Conservation (phyloP, 2,113 vertebrate genomes). For the Accipiter virgatus region DNA sequence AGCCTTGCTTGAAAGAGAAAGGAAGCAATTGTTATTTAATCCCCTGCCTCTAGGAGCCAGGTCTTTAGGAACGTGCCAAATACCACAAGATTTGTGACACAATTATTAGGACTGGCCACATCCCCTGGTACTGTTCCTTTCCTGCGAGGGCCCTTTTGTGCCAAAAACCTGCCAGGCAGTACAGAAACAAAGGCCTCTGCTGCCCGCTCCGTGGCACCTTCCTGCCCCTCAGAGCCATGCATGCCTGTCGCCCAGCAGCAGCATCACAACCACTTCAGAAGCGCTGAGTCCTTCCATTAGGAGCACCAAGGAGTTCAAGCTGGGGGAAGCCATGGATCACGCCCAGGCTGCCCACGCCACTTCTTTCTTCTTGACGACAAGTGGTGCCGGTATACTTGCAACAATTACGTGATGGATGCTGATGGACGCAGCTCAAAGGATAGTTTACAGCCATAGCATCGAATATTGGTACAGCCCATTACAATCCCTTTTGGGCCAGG, state of each 20-base stretch:
- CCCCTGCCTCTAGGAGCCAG: neutral
- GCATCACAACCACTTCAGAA: neutral
- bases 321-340: neutral
- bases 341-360: fast-evolving
- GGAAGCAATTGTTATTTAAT: slow-evolving; percentile 43
- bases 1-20: slow-evolving; percentile 47
- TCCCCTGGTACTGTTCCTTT: neutral
- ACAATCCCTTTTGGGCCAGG: neutral
- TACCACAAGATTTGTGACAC: slow-evolving; percentile 31
- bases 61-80: slow-evolving; percentile 32
- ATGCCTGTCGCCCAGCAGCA: neutral
- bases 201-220: fast-evolving
- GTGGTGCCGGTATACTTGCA: neutral
- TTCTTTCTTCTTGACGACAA: neutral
- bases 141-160: neutral
- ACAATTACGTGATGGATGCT: neutral
- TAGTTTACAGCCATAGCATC: neutral
- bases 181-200: neutral
- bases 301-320: neutral
- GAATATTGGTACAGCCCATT: neutral
- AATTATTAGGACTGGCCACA: neutral
- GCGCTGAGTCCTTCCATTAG: fast-evolving
- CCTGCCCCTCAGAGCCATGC: neutral
- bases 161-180: neutral
- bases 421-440: neutral